Evolutionary conservation across 2,888 invertebrate genomes (phyloP), one percentile per base, ranked within the genome.

Genomic region (Cheilosia vernalis): DNA sequence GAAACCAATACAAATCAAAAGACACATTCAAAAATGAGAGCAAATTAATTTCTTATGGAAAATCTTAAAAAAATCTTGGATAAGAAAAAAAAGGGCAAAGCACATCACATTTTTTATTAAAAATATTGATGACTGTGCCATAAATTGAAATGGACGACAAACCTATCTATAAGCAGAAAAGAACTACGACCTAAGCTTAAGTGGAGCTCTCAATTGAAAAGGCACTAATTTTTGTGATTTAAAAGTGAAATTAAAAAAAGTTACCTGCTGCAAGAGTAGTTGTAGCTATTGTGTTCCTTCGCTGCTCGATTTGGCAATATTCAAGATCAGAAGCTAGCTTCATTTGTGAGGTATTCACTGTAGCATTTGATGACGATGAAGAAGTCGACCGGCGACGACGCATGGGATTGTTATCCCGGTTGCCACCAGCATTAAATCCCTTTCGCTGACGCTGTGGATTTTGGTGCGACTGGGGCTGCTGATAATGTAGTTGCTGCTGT

Each of bases 331-430:
- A 33, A 30, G 60, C 66, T 0, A 67, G 19, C 30, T 77, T 81
- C 66, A 72, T 66, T 27, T 76, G 70, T 9, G 66, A 17, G 0
- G 49, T 21, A 27, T 72, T 85, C 9, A 63, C 58, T 1, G 81
- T 76, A 10, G 81, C 47, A 47, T 85, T 85, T 0, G 85, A 81
- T 21, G 85, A 85, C 15, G 85, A 81, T 1, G 85, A 85, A 2
- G 85, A 85, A 7, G 85, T 85, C 33, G 85, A 85, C 3, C 85
- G 81, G 47, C 85, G 85, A 49, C 85, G 85, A 33, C 64, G 70
- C 33, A 76, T 30, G 7, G 42, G 24, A 24, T 24, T 2, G 19
- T 56, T 49, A 10, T 47, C 64, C 7, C 84, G 79, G 40, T 56
- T 69, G 0, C 37, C 69, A n/a, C 27, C 74, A 15, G 40, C 40